Conservation (phyloP, 2,113 vertebrate species). For the Tachysurus vachellii region DNA sequence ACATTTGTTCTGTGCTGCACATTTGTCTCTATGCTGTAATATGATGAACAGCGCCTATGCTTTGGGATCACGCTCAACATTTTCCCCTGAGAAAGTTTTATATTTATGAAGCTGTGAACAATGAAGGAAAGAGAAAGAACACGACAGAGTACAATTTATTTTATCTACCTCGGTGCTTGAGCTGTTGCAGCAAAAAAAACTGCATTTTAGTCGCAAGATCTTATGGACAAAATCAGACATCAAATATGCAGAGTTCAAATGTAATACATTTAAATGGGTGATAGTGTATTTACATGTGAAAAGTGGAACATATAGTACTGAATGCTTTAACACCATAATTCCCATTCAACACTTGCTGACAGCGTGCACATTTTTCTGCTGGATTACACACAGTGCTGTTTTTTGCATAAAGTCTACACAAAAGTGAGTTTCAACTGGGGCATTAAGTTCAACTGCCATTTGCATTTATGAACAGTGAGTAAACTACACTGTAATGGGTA, state of each 20-base stretch:
- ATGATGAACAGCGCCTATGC: slow-evolving; percentile 5
- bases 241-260: neutral
- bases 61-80: neutral
- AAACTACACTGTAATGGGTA: neutral
- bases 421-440: neutral
- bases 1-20: slow-evolving; percentile 21
- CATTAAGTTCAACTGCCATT: slow-evolving; percentile 1
- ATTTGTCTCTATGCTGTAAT: slow-evolving; percentile 14
- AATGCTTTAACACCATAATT: neutral
- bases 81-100: neutral
- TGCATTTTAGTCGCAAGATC: neutral
- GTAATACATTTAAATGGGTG: neutral
- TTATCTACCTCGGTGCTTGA: neutral
- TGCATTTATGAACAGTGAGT: neutral
- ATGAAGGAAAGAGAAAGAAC: slow-evolving; percentile 5
- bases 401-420: neutral
- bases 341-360: slow-evolving; percentile 10
- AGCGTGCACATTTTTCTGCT: neutral
- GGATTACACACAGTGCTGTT: neutral
- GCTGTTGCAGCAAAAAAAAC: neutral
- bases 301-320: neutral
- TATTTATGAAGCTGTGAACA: slow-evolving; percentile 38
- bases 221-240: neutral
- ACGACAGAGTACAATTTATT: neutral
- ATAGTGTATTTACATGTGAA: neutral